Evolutionary conservation across 2,113 vertebrate genomes (phyloP), one percentile per base, ranked within the genome.

Genomic region (Potamarius usumacintae): DNA sequence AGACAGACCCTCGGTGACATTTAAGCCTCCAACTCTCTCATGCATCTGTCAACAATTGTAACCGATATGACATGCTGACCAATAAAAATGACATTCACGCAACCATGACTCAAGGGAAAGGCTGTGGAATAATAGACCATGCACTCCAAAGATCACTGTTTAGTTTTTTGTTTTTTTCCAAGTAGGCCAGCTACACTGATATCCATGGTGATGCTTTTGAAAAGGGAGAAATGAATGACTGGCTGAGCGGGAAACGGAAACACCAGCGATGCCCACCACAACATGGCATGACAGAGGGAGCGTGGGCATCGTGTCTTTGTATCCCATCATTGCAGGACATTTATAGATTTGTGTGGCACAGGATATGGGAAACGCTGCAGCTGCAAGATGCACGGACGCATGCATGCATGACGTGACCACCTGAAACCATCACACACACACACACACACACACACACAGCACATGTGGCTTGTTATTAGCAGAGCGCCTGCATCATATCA

Each of bases 241-340:
- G 60, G 58, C 62, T 60, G 30, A 42, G 30, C 34, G 67, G 81
- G 55, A 81, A 85, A 71, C 52, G 65, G 11, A 86, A 69, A 30
- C 84, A 58, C 84, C 84, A 88, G 77, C 34, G 79, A 90, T 82
- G 81, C 85, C 77, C 89, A 90, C 87, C 27, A 80, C 48, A 71
- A 72, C 84, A 80, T n/a, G 63, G 57, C 52, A 50, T 67, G 57
- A 67, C 79, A 88, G 63, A 79, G 60, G 82, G 65, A 79, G 69
- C 58, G 30, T 78, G 20, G 81, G 74, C 55, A 84, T 65, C 57
- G 69, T 76, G 77, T 84, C 42, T 42, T 87, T 30, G 22, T 27
- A 50, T 76, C 60, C 72, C 83, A 18, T 86, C 67, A 52, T 25
- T n/a, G n/a, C 17, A 34, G 63, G 53, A 27, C 18, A 69, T 65